Base-by-base conservation (phyloP, 92 coral and sea anemone genomes). In the Nematostella vectensis region DNA sequence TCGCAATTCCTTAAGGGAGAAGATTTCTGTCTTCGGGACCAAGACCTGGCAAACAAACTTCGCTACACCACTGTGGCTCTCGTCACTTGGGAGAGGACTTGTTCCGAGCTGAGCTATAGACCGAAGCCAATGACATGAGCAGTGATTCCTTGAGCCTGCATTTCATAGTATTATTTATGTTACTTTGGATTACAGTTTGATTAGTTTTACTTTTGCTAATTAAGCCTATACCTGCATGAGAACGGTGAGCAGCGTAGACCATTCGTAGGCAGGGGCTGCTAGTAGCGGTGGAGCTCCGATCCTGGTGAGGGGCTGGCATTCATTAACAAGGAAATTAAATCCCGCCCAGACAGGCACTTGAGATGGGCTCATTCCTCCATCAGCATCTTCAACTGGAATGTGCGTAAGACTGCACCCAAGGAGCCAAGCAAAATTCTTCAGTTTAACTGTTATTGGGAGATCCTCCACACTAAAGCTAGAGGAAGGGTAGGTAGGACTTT, bases 221-320 rank as follows among this genome's bases (percentile, higher is more conserved):
- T n/a, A n/a, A n/a, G 38, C 8, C 38, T 71, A 70, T 12, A 64
- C 66, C 53, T 56, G 66, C 65, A 30, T 63, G 28, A 55, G 49
- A 39, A 54, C 24, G 47, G 71, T 63, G 4, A 76, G 67, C 70
- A 76, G 11, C 11, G 71, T 69, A 13, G 23, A 21, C 82, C 83
- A 76, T 50, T 76, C 72, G 53, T 76, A 76, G 1, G 76, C 83
- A 18, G 76, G 82, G 16, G 76, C 76, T 51, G 71, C 82, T 20
- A 75, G 29, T 50, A 74, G 54, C 20, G 72, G 67, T 18, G 63
- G 64, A 38, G 77, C 11, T 3, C 71, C 70, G 47, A 70, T 45
- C 55, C 67, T 33, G 47, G 67, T 44, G 21, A 68, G 62, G 40
- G 69, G 65, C 29, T 62, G 27, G 13, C 31, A 43, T 27, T 59